Base-by-base conservation (phyloP, 2,888 invertebrate species). In the Silvanus unidentatus region DNA sequence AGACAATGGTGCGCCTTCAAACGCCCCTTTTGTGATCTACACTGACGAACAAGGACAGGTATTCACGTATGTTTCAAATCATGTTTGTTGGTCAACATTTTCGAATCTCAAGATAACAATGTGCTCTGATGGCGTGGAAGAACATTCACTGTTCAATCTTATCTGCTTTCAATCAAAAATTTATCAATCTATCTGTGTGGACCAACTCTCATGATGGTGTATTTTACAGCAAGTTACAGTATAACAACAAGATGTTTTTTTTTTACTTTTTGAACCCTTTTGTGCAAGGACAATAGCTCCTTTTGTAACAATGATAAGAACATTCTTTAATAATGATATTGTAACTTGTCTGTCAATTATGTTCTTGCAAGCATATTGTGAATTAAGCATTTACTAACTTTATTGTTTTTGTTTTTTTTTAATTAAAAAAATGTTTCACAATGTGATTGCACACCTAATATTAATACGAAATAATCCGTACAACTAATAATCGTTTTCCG, bases 41-140 rank as follows among this genome's bases (percentile, higher is more conserved):
- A 91, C 91, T 80, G 92, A 92, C 81, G 87, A 88, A 77, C 87
- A 88, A 81, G 91, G 89, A 84, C 91, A 92, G 92, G 92, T 92
- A 89, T 79, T 77, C 77, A 68, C 65, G 67, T 71, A 60, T 68
- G 64, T 66, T 68, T 65, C 61, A 64, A 59, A 59, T 64, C 65
- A 62, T 69, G 71, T 69, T 65, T 59, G 70, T 69, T 71, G 70
- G 66, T 64, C 69, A 64, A 63, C 62, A 32, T 11, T 6, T 28
- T 28, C 8, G 10, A n/a, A n/a, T n/a, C n/a, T n/a, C n/a, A n/a
- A n/a, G n/a, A 6, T 16, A 30, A 11, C 27, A 40, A 9, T 16
- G 14, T 34, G 30, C 44, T 29, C 37, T 14, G 12, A 29, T 34
- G 45, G 39, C 39, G 42, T 48, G n/a, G n/a, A n/a, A n/a, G n/a